A percentile compares a stretch with the other conserved stretches of the same genome.
Conservation (phyloP, 2,888 invertebrate genomes). For the Amiota minor region DNA sequence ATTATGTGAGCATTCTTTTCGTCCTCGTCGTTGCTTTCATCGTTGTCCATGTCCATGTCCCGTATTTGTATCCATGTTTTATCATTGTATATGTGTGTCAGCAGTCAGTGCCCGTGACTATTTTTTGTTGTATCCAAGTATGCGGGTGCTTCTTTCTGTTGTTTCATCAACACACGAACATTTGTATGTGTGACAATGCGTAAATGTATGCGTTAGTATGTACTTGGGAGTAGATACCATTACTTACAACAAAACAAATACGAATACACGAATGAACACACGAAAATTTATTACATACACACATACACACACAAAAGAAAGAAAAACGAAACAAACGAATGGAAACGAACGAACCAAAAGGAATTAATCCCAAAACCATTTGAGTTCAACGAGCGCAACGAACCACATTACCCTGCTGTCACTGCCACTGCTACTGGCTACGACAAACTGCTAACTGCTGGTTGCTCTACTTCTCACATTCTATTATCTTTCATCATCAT, state of each 20-base stretch:
- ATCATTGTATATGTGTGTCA: conserved; percentile 63
- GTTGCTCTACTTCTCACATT: too few relatives aligned
- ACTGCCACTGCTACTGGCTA: background rate
- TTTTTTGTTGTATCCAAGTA: background rate
- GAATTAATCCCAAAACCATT: conserved; percentile 49
- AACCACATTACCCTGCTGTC: conserved; percentile 12
- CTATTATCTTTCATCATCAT: too few relatives aligned
- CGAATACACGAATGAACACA: conserved; percentile 1
- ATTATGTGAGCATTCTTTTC: too few relatives aligned
- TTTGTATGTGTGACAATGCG: conserved; percentile 2
- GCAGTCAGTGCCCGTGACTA: conserved; percentile 50
- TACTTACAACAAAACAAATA: conserved; percentile 22
- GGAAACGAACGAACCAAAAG: conserved; percentile 47
- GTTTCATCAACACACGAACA: background rate
- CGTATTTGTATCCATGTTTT: conserved; percentile 37
- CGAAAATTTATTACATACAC: background rate
- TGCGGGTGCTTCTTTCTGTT: conserved; percentile 16
- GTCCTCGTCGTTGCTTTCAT: conserved; percentile 2
- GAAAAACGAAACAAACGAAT: conserved; percentile 29
- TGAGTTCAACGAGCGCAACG: conserved; percentile 59
- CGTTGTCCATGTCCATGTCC: conserved; percentile 1
- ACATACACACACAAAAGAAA: conserved; percentile 43
- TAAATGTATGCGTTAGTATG: conserved; percentile 26
- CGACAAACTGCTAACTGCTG: background rate
- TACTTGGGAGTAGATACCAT: conserved; percentile 53